These are phyloP conservation scores for Shargacucullia verbasci DNA, from an alignment of 2,888 invertebrate species.

Conservation along the genomic window DNA sequence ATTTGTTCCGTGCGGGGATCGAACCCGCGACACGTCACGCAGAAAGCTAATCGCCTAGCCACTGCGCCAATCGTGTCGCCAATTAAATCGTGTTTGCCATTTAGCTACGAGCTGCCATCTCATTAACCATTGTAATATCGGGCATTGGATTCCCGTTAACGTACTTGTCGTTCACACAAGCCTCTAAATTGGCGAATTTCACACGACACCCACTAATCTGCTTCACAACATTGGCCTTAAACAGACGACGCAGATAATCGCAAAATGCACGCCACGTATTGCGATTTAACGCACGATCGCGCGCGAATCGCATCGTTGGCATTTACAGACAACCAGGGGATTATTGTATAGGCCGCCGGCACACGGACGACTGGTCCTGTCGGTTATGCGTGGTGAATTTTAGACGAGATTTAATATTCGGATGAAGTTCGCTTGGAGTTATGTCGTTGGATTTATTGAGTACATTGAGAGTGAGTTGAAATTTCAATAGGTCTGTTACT, in stretches of 20 bases:
- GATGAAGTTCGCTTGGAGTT: conserved; percentile 12
- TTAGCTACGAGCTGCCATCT: neutral
- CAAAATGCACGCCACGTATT: conserved; percentile 51
- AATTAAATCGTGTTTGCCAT: too few relatives aligned
- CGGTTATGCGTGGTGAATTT: conserved; percentile 48
- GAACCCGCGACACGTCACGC: too few relatives aligned
- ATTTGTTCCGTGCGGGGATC: too few relatives aligned
- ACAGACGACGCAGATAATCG: conserved; percentile 47
- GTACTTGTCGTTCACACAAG: conserved; percentile 5
- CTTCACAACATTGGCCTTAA: conserved; percentile 24
- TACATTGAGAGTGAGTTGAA: too few relatives aligned
- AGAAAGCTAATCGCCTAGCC: too few relatives aligned
- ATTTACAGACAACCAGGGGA: conserved; percentile 49
- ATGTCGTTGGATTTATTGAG: too few relatives aligned
- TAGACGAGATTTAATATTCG: conserved; percentile 45
- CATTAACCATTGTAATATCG: conserved; percentile 3
- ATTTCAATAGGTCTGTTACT: too few relatives aligned
- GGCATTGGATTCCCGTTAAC: neutral
- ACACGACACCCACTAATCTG: conserved; percentile 25
- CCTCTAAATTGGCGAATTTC: conserved; percentile 18
- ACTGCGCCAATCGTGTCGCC: too few relatives aligned
- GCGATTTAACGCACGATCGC: conserved; percentile 56
- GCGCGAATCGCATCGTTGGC: conserved; percentile 43
- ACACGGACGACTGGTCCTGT: conserved; percentile 46
- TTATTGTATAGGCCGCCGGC: conserved; percentile 48